Evolutionary conservation across 2,888 invertebrate genomes (phyloP).

Genomic region (Steromphala cineraria): DNA sequence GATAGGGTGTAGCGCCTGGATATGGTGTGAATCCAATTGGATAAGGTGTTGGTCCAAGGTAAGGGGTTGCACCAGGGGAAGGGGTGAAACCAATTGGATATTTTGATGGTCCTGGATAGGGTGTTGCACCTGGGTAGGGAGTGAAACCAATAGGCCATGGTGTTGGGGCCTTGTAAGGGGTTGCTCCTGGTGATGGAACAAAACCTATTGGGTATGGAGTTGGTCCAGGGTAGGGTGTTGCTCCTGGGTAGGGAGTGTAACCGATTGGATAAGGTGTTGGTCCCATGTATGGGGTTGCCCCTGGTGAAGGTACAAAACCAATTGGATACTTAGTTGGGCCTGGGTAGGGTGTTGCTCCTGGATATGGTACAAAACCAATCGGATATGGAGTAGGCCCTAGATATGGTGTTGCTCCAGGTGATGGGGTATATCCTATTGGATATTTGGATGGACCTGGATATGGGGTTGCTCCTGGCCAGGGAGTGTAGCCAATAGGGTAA

Average conservation of each 20-base stretch:
- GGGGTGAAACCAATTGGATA: neutral
- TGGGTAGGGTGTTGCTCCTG: neutral
- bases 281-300: neutral
- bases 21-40: neutral
- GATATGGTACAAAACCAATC: neutral
- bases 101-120: conserved; percentile 4
- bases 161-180: conserved; percentile 40
- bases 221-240: conserved; percentile 21
- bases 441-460: no score
- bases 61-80: conserved; percentile 12
- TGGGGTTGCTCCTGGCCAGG: no score
- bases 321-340: neutral
- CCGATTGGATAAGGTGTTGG: neutral
- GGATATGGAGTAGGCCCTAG: neutral
- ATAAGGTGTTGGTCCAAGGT: conserved; percentile 34
- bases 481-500: no score
- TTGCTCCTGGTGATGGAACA: conserved; percentile 29
- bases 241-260: conserved; percentile 1
- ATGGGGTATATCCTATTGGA: neutral
- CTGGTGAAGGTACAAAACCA: neutral
- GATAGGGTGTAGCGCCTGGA: neutral
- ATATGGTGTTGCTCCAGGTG: neutral
- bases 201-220: neutral
- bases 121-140: neutral
- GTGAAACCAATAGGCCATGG: neutral